Evolutionary conservation across 1,140 invertebrate genomes (phyloP), one percentile per base, ranked within the genome.

Genomic region (Leptopilina clavipes): DNA sequence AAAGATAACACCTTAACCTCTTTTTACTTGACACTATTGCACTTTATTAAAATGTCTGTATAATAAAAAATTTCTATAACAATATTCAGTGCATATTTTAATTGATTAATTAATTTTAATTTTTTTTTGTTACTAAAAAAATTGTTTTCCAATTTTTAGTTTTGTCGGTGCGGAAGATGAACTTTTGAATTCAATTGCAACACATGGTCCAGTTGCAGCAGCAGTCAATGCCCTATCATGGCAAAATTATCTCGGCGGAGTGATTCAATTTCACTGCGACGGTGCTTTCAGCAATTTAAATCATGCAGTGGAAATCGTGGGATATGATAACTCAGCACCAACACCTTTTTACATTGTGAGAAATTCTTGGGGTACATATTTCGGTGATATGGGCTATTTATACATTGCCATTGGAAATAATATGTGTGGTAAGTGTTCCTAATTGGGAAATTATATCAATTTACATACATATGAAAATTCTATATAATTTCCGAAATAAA

Each of bases 211-310:
- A 1, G 92, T 97, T 0, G 92, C 94, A 0, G 95, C 93, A 1
- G 95, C 95, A 0, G 94, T 97, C 0, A 97, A 97, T 90, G 96
- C 96, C 0, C 90, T 94, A 12, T 94, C 94, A 1, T 98, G 97
- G 97, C 95, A 97, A 86, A 94, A 96, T 87, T 97, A 97, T 86
- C 90, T 97, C 8, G 96, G 95, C 0, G 97, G 96, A 1, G 92
- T 97, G 44, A 96, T 98, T 84, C 94, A 96, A 83, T 95, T 92
- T 84, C 94, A 97, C 83, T 97, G 96, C 90, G 92, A 93, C 65
- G 92, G 92, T 6, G 88, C 90, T 14, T 87, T 91, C 1, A 88
- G 91, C 14, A 93, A 93, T 81, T 85, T 94, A 25, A 97, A 97
- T 90, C 97, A 97, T 87, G 96, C 96, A 1, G 95, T 97, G 0